These are phyloP conservation scores for Anastrepha obliqua DNA, from an alignment of 1,140 invertebrate species.

Conservation along the genomic window DNA sequence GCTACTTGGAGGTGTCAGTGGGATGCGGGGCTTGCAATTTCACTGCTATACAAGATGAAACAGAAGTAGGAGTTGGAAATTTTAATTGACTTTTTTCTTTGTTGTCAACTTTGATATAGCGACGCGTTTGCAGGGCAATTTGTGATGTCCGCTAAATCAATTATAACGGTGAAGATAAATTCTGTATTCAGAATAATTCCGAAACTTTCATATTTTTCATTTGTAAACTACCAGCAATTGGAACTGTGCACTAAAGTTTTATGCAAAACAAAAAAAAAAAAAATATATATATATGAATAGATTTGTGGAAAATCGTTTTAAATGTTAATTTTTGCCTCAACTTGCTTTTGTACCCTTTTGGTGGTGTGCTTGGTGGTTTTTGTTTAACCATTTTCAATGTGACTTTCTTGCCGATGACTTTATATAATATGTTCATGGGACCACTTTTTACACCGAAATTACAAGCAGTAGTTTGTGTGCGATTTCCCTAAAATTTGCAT, in stretches of 20 bases:
- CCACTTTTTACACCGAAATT: neutral
- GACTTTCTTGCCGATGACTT: neutral
- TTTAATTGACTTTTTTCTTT: too few relatives aligned
- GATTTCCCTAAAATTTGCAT: constrained; percentile 17
- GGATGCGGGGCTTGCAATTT: neutral
- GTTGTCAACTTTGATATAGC: too few relatives aligned
- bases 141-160: too few relatives aligned
- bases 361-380: neutral
- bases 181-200: too few relatives aligned
- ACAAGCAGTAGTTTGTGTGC: neutral
- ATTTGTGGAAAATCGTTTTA: constrained; percentile 28
- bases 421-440: neutral
- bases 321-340: constrained; percentile 6
- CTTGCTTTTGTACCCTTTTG: neutral
- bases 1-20: neutral
- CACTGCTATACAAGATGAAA: neutral
- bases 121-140: too few relatives aligned
- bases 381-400: neutral
- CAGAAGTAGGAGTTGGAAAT: too few relatives aligned
- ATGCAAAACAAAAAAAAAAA: too few relatives aligned
- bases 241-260: neutral
- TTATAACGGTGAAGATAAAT: too few relatives aligned
- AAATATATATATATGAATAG: too few relatives aligned
- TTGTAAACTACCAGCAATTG: too few relatives aligned
- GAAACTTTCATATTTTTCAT: neutral